Evolutionary conservation across 2,888 invertebrate species (phyloP).

Genomic region (Bombylius major): DNA sequence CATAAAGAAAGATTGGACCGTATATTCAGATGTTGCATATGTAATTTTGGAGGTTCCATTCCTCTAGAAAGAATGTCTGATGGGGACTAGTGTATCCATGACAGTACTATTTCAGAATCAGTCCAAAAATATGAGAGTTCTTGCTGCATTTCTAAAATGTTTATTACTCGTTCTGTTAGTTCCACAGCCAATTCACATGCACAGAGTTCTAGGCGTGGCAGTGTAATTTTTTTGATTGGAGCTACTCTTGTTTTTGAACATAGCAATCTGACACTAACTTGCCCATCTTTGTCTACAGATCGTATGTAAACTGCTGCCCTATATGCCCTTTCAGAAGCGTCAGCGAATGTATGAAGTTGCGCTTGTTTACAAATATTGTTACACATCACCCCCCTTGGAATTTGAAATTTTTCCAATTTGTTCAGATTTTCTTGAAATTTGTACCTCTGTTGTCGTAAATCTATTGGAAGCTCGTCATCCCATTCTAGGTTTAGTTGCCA

Average conservation of each 20-base stretch:
- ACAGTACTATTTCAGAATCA: conserved; percentile 11
- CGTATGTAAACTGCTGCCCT: not conserved
- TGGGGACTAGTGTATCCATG: not conserved
- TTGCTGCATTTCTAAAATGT: not conserved
- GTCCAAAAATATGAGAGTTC: conserved; percentile 7
- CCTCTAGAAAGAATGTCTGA: conserved; percentile 12
- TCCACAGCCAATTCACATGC: not conserved
- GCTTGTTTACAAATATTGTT: not conserved
- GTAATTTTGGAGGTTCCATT: conserved; percentile 4
- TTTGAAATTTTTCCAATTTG: not conserved
- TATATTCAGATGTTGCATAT: conserved; percentile 12
- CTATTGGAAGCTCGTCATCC: not conserved
- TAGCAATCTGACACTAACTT: conserved; percentile 1
- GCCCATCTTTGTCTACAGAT: not conserved
- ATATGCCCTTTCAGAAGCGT: conserved; percentile 6
- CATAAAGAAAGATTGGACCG: conserved; percentile 8
- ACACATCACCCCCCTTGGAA: not conserved
- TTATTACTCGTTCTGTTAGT: not conserved
- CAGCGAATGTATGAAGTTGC: conserved; percentile 11
- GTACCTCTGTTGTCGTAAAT: not conserved
- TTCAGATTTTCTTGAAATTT: not conserved
- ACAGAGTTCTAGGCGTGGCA: not conserved
- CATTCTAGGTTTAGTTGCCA: too few species aligned
- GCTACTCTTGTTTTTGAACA: too few species aligned
- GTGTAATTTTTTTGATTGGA: conserved; percentile 6